Conservation (phyloP, 1,140 invertebrate species). For the Schlechtendalia chinensis region DNA sequence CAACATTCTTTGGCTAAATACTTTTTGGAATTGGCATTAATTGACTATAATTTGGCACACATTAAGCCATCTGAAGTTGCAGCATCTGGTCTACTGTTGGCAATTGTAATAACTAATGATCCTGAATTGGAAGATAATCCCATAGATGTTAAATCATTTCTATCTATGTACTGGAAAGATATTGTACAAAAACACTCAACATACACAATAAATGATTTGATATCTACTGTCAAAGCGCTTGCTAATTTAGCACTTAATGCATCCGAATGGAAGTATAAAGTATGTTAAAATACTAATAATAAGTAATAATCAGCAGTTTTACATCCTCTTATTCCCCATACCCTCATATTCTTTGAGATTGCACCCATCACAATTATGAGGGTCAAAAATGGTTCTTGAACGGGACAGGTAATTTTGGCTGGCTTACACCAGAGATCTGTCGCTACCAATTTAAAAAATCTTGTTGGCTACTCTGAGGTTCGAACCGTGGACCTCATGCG, state of each 20-base stretch:
- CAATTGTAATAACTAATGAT: constrained; percentile 54
- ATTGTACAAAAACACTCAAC: constrained; percentile 15
- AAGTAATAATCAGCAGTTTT: too few species aligned
- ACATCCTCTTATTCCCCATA: too few species aligned
- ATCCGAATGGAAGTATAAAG: constrained; percentile 38
- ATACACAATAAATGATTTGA: constrained; percentile 27
- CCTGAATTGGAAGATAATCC: constrained; percentile 33
- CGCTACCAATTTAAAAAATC: too few species aligned
- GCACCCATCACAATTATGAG: too few species aligned
- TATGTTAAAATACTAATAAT: not conserved
- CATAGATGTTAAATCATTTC: constrained; percentile 23
- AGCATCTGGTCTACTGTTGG: constrained; percentile 71
- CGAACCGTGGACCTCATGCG: too few species aligned
- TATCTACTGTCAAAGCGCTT: constrained; percentile 13
- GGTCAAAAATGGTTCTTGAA: too few species aligned
- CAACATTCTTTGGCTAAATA: constrained; percentile 90
- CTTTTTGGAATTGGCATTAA: constrained; percentile 80
- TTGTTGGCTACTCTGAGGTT: too few species aligned
- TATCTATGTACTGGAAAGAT: constrained; percentile 39
- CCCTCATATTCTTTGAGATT: too few species aligned
- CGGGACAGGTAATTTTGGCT: too few species aligned
- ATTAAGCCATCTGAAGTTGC: constrained; percentile 78
- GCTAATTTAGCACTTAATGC: constrained; percentile 28
- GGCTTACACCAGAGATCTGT: too few species aligned
- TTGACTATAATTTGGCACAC: constrained; percentile 80